Evolutionary conservation across 2,113 vertebrate species (phyloP).

Genomic region (Nasalis larvatus): DNA sequence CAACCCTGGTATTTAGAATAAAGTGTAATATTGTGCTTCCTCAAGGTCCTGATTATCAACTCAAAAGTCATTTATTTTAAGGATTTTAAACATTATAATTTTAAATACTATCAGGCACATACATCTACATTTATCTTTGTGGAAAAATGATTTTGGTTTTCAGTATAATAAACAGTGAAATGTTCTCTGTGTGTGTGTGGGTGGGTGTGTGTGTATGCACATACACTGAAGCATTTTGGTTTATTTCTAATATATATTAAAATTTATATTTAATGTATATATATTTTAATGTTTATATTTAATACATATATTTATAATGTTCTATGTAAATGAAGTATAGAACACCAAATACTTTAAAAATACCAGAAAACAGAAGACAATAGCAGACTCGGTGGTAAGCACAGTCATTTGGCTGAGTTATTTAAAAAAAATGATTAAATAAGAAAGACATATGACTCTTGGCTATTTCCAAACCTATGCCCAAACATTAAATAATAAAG

Average conservation of each 20-base stretch:
- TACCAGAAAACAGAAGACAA: not conserved
- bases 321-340: not conserved
- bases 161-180: not conserved
- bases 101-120: not conserved
- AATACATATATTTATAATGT: not conserved
- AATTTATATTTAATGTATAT: too few relatives aligned
- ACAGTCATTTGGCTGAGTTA: not conserved
- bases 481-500: not conserved
- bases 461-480: not conserved
- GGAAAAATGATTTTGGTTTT: not conserved
- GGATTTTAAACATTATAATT: not conserved
- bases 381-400: not conserved
- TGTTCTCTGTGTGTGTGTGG: not conserved
- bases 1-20: not conserved
- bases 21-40: not conserved
- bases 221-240: not conserved
- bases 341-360: not conserved
- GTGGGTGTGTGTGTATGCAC: not conserved
- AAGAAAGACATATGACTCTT: not conserved
- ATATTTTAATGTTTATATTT: not conserved
- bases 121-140: not conserved
- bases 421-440: not conserved
- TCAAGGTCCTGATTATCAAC: not conserved
- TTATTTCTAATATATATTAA: too few relatives aligned
- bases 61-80: not conserved